These are phyloP conservation scores for Sepioteuthis lessoniana DNA, from an alignment of 2,888 invertebrate species.

Conservation along the genomic window DNA sequence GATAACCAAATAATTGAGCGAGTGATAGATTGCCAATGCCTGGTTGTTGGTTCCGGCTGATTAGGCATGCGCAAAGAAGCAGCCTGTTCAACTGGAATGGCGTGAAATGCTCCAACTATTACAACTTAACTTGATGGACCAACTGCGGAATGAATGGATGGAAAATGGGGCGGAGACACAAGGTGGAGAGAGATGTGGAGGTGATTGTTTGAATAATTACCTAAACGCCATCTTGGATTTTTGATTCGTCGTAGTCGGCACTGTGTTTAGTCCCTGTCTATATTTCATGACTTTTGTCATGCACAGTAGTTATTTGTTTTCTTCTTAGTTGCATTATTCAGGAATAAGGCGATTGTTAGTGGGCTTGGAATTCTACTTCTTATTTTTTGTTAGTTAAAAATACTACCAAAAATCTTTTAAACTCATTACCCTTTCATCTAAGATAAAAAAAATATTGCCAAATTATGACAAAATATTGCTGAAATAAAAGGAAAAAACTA, in stretches of 20 bases:
- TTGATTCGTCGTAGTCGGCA: neutral
- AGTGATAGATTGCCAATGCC: conserved; percentile 2
- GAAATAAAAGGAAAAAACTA: too few species aligned
- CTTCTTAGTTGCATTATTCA: neutral
- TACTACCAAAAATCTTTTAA: neutral
- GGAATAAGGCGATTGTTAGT: neutral
- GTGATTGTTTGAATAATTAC: neutral
- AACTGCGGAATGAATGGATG: neutral
- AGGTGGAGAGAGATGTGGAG: too few species aligned
- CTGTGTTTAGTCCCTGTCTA: neutral
- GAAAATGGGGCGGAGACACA: neutral
- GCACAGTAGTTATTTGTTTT: neutral
- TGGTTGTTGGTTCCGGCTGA: neutral
- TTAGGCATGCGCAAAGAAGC: conserved; percentile 33
- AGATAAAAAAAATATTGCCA: neutral
- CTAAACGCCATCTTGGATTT: neutral
- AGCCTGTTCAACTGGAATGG: neutral
- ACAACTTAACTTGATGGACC: conserved; percentile 8
- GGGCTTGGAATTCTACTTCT: neutral
- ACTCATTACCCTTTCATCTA: neutral
- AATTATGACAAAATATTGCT: too few species aligned
- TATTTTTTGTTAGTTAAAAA: neutral
- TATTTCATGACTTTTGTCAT: neutral
- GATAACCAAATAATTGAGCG: conserved; percentile 33
- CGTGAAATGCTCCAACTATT: conserved; percentile 1